Evolutionary conservation across 2,797 vertebrate species (phyloP).

Genomic region (Gobio occitaniae): DNA sequence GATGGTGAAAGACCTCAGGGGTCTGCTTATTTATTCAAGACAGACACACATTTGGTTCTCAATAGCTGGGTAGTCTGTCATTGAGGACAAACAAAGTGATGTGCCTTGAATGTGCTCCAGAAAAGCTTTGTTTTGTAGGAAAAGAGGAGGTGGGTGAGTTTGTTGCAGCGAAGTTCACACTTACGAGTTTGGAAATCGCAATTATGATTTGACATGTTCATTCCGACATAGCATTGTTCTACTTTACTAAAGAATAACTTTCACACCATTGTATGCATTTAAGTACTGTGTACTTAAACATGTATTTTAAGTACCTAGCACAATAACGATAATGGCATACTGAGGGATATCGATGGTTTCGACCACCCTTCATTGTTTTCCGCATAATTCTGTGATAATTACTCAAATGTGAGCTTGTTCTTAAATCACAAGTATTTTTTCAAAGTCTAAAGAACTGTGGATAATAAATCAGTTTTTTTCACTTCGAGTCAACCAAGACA

Average conservation of each 20-base stretch:
- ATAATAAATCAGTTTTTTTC: neutral
- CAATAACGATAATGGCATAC: conserved; percentile 40
- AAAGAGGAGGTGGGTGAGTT: neutral
- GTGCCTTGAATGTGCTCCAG: neutral
- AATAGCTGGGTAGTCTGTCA: neutral
- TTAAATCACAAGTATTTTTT: conserved; percentile 33
- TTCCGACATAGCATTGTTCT: neutral
- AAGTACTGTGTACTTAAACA: conserved; percentile 19
- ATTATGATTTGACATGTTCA: conserved; percentile 1
- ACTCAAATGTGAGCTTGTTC: conserved; percentile 22
- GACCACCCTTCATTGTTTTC: conserved; percentile 24
- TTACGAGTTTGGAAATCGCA: neutral
- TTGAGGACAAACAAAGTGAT: conserved; percentile 6
- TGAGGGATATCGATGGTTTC: conserved; percentile 36
- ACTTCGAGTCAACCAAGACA: neutral
- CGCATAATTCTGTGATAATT: conserved; percentile 47
- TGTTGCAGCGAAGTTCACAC: neutral
- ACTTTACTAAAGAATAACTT: conserved; percentile 12
- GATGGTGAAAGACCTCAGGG: neutral
- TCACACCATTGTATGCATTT: neutral
- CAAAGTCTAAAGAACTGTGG: conserved; percentile 11
- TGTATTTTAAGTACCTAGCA: conserved; percentile 25
- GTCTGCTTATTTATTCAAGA: conserved; percentile 24
- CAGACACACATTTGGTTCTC: neutral
- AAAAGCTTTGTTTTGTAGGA: conserved; percentile 8